phyloP scores from a whole-genome alignment of 1,140 invertebrate species.

The Orius laevigatus region DNA sequence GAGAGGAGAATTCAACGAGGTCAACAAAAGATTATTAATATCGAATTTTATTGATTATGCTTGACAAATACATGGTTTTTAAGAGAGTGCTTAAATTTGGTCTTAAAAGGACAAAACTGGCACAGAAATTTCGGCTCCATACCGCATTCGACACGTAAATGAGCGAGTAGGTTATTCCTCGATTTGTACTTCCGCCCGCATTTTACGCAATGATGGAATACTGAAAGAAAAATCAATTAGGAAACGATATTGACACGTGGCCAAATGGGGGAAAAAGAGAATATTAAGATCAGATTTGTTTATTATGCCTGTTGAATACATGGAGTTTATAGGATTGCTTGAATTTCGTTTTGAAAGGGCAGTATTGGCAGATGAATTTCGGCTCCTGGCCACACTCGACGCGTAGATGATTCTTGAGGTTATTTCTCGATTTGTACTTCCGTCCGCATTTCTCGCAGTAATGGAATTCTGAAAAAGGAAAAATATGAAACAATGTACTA shows the following conservation, averaged over 20 bases:
- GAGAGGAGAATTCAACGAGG: too few relatives aligned
- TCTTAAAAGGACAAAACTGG: conserved; percentile 33
- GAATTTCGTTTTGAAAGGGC: conserved; percentile 34
- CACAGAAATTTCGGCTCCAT: conserved; percentile 27
- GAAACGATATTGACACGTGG: not conserved
- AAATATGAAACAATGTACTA: not conserved
- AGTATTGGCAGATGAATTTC: conserved; percentile 29
- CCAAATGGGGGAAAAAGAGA: not conserved
- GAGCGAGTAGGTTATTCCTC: conserved; percentile 24
- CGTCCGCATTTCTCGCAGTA: conserved; percentile 9
- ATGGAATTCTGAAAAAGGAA: not conserved
- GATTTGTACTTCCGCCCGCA: conserved; percentile 13
- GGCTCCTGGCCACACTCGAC: conserved; percentile 34
- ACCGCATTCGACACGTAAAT: conserved; percentile 34
- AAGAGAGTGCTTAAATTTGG: conserved; percentile 34
- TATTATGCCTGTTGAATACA: conserved; percentile 33
- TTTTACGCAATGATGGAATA: not conserved
- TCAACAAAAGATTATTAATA: too few relatives aligned
- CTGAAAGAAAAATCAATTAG: not conserved
- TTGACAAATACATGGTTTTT: conserved; percentile 38
- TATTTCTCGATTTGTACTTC: conserved; percentile 16
- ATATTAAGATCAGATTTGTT: not conserved
- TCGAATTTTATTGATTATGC: conserved; percentile 20
- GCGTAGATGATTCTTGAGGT: conserved; percentile 25
- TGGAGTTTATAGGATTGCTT: conserved; percentile 38